Base-by-base conservation (phyloP, 2,113 vertebrate species). In the Phalacrocorax aristotelis region DNA sequence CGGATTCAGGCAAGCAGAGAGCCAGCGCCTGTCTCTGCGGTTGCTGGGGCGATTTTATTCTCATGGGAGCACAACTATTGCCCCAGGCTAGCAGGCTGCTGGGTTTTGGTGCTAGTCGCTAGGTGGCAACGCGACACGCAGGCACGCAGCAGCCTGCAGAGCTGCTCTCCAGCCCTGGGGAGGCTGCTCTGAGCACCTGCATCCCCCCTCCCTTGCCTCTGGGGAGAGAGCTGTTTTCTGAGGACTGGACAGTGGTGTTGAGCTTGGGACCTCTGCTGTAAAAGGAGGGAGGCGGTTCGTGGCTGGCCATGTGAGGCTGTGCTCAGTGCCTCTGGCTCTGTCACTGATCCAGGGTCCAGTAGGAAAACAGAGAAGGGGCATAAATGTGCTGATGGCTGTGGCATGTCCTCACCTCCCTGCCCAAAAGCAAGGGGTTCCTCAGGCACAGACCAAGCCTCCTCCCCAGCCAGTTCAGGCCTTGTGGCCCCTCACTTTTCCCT, bases 11-110 rank as follows among this genome's bases (percentile, higher is more conserved):
- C 1, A 2, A 74, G 54, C 60, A 46, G 70, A 34, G 20, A 46
- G 42, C 60, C 61, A 36, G 23, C 0, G 4, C 51, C 38, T 11
- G 17, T 6, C 46, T 14, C 1, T 15, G 65, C 0, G 0, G 10
- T 23, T 26, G 4, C 52, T 81, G 70, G 25, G 68, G 29, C 0
- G 14, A 23, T 38, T 54, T 69, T 54, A 16, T 32, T 44, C 44
- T 55, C 12, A 4, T 0, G 5, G 27, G 68, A 65, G 44, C 49
- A 68, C 40, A 44, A 14, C 9, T 46, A 12, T 40, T 70, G 76
- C 85, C 64, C 93, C 74, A 23, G 4, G 48, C 15, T 6, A 4
- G 74, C 34, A 30, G 66, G 48, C 29, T 74, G 64, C 79, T 44
- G 69, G 60, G 49, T 10, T 9, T 1, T 5, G 60, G 62, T 38